Evolutionary conservation across 2,797 vertebrate species (phyloP), one percentile per base, ranked within the genome.

Genomic region (Sebastolobus altivelis): DNA sequence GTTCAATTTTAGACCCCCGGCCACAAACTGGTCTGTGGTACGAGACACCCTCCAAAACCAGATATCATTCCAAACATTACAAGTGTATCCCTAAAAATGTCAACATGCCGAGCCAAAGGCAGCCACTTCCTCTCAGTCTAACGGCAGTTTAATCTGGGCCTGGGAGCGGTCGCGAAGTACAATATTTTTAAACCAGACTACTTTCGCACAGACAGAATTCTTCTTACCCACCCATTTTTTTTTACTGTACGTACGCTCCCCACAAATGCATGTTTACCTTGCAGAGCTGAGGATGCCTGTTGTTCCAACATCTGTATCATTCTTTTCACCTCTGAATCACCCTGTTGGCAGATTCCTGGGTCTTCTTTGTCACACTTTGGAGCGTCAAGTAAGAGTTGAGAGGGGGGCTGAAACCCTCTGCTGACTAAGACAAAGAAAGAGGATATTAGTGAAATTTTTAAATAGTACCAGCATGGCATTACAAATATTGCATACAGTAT

Each of bases 231-330:
- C 4, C 33, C 31, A 12, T 35, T 22, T 31, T 68, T 58, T 25
- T 8, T 46, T 43, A 16, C 14, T 43, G 40, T 43, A 43, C 40
- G 6, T 4, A 33, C 31, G 31, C 5, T 33, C 31, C 6, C 31
- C 31, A 33, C 31, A 33, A 61, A 20, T 46, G 43, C 43, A 18
- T 18, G 43, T 46, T 46, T 46, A 98, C 98, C 98, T 83, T 96
- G 95, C 79, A 96, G 92, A 83, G 95, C 93, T 38, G 96, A 93
- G 1, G 96, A 95, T 25, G 97, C 92, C 82, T 98, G 97, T 85
- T 97, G 95, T 70, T 97, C 97, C 3, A 97, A 96, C 16, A 96
- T 95, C 77, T 96, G 93, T 88, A 97, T 97, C 94, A 96, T 96
- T 31, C 95, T 88, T 80, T 95, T 63, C 16, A 94, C 91, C 12